These are phyloP conservation scores for Pseudoatta argentina DNA, from an alignment of 1,140 invertebrate genomes.

Conservation along the genomic window DNA sequence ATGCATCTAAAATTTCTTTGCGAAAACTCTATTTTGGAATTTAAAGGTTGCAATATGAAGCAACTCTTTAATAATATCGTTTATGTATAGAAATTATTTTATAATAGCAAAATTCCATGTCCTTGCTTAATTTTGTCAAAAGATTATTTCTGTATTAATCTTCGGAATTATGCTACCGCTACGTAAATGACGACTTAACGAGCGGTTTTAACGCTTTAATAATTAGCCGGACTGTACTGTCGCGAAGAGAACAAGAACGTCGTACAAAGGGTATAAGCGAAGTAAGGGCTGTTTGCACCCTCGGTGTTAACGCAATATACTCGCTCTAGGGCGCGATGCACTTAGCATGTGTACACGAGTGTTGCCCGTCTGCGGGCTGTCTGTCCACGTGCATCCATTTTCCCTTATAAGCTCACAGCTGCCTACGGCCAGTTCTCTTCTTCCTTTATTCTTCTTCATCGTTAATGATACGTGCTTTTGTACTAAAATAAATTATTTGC, in stretches of 20 bases:
- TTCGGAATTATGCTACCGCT: constrained; percentile 25
- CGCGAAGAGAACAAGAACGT: constrained; percentile 49
- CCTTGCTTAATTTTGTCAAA: neutral
- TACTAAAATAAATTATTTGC: constrained; percentile 10
- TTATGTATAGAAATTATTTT: neutral
- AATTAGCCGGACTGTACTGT: constrained; percentile 80
- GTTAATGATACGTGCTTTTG: constrained; percentile 19
- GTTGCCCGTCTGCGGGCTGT: constrained; percentile 66
- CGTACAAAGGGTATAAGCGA: constrained; percentile 59
- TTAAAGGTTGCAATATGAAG: neutral
- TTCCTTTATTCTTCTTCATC: neutral
- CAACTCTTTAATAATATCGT: neutral
- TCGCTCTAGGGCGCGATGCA: constrained; percentile 70
- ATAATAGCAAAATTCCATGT: neutral
- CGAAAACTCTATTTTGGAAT: neutral
- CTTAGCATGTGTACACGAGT: constrained; percentile 73
- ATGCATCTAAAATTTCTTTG: neutral
- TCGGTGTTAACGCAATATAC: constrained; percentile 82
- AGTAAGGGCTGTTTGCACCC: constrained; percentile 83
- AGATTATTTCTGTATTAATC: constrained; percentile 12
- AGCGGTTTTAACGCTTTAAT: constrained; percentile 84
- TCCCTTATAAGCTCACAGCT: constrained; percentile 28
- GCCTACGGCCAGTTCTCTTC: neutral
- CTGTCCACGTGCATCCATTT: constrained; percentile 71
- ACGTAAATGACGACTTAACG: constrained; percentile 73